Evolutionary conservation across 2,113 vertebrate species (phyloP).

Genomic region (Hippolais icterina): DNA sequence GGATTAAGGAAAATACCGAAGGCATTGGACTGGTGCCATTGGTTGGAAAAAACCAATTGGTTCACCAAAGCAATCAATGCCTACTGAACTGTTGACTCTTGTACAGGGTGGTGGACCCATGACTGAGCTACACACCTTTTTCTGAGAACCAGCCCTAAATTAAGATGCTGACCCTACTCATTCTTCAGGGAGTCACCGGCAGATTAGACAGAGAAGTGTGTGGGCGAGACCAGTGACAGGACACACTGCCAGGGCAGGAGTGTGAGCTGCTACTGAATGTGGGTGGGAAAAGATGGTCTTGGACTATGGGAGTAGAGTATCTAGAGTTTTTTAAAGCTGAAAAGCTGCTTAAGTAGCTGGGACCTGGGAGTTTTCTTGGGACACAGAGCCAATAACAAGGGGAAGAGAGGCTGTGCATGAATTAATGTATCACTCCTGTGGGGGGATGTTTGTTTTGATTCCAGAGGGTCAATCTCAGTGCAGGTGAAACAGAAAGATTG

Average conservation of each 20-base stretch:
- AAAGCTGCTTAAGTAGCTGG: neutral
- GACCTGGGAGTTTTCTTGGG: neutral
- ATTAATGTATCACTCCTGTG: neutral
- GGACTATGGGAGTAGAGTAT: neutral
- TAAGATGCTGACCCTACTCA: neutral
- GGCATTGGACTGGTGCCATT: neutral
- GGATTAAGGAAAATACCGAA: neutral
- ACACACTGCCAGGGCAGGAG: neutral
- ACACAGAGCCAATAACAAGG: accelerated
- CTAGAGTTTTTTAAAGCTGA: neutral
- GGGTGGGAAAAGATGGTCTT: neutral
- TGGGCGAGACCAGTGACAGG: neutral
- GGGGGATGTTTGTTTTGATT: neutral
- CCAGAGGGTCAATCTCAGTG: neutral
- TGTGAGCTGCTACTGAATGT: neutral
- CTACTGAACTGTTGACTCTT: neutral
- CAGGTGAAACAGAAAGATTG: neutral
- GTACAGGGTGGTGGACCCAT: too few relatives aligned
- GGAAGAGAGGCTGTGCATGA: neutral
- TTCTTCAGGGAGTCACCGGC: neutral
- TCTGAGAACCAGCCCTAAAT: neutral
- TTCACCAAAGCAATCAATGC: neutral
- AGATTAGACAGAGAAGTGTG: neutral
- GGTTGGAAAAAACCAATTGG: neutral
- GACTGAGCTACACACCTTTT: neutral